Base-by-base conservation (phyloP, 2,888 invertebrate genomes). In the Apamea monoglypha region DNA sequence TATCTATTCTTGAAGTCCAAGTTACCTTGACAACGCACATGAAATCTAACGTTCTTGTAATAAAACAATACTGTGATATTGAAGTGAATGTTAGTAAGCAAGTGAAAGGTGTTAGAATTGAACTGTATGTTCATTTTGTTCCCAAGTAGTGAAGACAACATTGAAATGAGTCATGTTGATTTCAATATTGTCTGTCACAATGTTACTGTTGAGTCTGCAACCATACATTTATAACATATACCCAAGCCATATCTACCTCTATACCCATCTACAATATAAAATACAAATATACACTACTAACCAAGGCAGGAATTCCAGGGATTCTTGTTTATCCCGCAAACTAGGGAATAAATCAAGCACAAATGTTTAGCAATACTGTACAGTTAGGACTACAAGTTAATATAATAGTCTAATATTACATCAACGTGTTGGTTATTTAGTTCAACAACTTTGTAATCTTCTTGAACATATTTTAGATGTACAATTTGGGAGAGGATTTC, bases 301-400 rank as follows among this genome's bases (percentile, higher is more conserved):
- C 98, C 98, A 98, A 97, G 98, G 98, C 96, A 98, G 97, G 97
- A 97, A 98, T 96, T 98, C 98, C 98, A 98, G 97, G 95, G 97
- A 97, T 95, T 98, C 98, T 97, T 97, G 97, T 97, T 98, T 98
- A 97, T 98, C 98, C 98, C 98, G 98, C 97, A 97, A 98, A 98
- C 98, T 98, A 97, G 97, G 96, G 96, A 97, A 97, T 96, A 96
- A 96, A 96, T 92, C 94, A 96, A 96, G 96, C 95, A 95, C 85
- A 91, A 92, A 91, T 91, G 89, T 94, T 95, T 95, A 96, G 94
- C 92, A 90, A 92, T 93, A 92, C 89, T 90, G 87, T 91, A 90
- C 87, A 91, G 78, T 78, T 86, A 80, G 47, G 64, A 79, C 81
- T 87, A 84, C 77, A 78, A 82, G 74, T 82, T 68, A 76, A 78